A percentile compares a stretch with the other conserved stretches of the same genome.
Conservation (phyloP, 2,888 invertebrate species). For the Rhingia campestris region DNA sequence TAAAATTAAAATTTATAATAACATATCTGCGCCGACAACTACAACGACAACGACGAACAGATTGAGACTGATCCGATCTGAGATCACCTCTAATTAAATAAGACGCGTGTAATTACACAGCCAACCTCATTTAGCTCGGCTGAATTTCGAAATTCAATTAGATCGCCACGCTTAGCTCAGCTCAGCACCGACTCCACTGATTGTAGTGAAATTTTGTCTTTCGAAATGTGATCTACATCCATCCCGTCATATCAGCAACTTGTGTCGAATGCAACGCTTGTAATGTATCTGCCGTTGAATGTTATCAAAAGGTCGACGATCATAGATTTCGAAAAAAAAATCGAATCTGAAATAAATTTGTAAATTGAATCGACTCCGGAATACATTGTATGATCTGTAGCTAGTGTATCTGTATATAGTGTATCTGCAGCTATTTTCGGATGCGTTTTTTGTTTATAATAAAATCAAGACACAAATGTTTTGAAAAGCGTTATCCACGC, state of each 20-base stretch:
- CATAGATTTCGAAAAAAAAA: background rate
- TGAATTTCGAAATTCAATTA: background rate
- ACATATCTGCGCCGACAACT: conserved; percentile 1
- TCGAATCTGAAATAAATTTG: background rate
- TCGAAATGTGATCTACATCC: conserved; percentile 1
- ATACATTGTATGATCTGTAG: conserved; percentile 10
- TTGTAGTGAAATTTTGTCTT: background rate
- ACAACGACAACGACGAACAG: background rate
- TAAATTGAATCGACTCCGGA: background rate
- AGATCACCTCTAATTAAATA: conserved; percentile 42
- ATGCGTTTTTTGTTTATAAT: conserved; percentile 36
- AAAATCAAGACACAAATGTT: conserved; percentile 27
- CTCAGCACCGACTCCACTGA: no score
- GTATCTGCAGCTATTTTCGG: conserved; percentile 15
- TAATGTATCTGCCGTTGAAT: background rate
- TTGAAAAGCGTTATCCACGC: background rate
- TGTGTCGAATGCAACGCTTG: background rate
- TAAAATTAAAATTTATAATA: conserved; percentile 55
- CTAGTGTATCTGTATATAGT: background rate
- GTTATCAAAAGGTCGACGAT: conserved; percentile 44
- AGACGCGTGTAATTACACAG: no score
- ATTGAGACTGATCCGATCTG: conserved; percentile 13
- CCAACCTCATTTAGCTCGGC: background rate
- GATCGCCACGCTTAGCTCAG: background rate
- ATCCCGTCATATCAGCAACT: background rate